phyloP scores from a whole-genome alignment of 2,113 vertebrate species.

The Pristiophorus japonicus region DNA sequence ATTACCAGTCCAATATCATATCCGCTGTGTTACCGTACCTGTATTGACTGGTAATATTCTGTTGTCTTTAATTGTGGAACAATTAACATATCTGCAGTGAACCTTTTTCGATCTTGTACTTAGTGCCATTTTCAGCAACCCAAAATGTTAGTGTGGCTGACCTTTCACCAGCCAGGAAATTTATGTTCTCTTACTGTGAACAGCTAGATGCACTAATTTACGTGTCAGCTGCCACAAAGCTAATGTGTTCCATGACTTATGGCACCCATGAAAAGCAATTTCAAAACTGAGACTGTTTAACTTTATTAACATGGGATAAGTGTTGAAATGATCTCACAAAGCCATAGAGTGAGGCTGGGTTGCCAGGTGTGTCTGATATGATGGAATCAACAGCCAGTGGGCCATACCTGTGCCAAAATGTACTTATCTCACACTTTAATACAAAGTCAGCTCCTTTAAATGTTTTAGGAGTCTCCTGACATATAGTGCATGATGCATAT shows the following conservation, averaged over 20 bases:
- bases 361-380: not conserved
- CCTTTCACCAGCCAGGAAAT: conserved; percentile 2
- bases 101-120: no score
- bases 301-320: not conserved
- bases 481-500: not conserved
- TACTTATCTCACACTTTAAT: not conserved
- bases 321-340: not conserved
- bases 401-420: not conserved
- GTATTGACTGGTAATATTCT: not conserved
- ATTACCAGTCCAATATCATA: not conserved
- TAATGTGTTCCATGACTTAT: not conserved
- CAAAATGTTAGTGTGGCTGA: not conserved
- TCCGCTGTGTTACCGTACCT: not conserved
- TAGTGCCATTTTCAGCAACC: not conserved
- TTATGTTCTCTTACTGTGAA: not conserved
- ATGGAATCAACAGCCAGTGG: not conserved
- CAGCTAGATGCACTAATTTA: not conserved
- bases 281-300: not conserved
- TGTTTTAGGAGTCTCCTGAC: not conserved
- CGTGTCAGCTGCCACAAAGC: not conserved
- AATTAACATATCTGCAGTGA: not conserved
- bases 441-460: not conserved
- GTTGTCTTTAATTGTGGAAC: not conserved
- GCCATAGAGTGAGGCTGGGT: not conserved
- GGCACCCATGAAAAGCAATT: not conserved